A percentile compares a stretch with the other conserved stretches of the same genome.
phyloP scores from a whole-genome alignment of 2,888 invertebrate species.

The Dioctria linearis region DNA sequence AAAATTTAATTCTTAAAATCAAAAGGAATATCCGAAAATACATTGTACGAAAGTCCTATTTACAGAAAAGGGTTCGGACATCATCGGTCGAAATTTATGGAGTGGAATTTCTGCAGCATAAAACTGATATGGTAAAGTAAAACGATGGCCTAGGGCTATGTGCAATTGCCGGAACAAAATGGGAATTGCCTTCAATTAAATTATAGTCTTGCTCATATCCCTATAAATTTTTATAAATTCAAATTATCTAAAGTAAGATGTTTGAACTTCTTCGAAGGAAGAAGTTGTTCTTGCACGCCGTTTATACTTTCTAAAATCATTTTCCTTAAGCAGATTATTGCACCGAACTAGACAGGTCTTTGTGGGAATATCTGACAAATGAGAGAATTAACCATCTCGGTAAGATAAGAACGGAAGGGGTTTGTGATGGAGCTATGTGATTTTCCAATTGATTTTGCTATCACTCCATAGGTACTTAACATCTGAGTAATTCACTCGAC shows the following conservation, averaged over 20 bases:
- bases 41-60: conserved; percentile 2
- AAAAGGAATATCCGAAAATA: conserved; percentile 19
- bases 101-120: conserved; percentile 52
- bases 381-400: too few species aligned
- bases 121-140: conserved; percentile 23
- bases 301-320: too few species aligned
- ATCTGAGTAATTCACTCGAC: too few species aligned
- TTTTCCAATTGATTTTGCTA: too few species aligned
- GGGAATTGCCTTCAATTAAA: conserved; percentile 7
- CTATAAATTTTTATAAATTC: conserved; percentile 6
- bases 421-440: too few species aligned
- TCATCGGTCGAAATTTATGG: conserved; percentile 49
- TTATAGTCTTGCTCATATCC: not conserved
- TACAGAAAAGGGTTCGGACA: conserved; percentile 32
- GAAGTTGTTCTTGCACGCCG: too few species aligned
- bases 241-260: not conserved
- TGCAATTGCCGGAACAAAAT: conserved; percentile 5
- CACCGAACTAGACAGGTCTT: too few species aligned
- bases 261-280: too few species aligned
- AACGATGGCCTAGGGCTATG: conserved; percentile 25
- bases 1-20: conserved; percentile 48
- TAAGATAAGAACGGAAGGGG: too few species aligned
- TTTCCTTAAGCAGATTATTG: too few species aligned
- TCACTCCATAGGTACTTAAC: too few species aligned
- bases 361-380: too few species aligned